phyloP scores from a whole-genome alignment of 2,888 invertebrate species.

The Gnatocerus cornutus region DNA sequence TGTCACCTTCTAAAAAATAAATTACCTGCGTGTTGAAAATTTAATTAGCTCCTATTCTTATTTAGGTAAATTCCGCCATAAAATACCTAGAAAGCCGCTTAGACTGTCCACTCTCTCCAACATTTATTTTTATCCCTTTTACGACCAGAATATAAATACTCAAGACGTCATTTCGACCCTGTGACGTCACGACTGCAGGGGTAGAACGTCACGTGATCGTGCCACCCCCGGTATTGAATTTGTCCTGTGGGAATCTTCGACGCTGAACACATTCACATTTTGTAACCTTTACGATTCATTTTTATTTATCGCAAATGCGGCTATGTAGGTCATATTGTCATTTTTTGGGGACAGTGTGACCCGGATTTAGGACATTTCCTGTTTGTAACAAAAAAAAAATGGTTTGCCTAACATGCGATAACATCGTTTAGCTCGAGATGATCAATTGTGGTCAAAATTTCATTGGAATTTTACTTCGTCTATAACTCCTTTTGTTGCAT shows the following conservation, averaged over 20 bases:
- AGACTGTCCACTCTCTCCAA: slow-evolving; percentile 1
- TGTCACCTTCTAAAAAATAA: slow-evolving; percentile 14
- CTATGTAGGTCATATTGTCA: neutral
- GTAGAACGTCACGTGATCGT: slow-evolving; percentile 38
- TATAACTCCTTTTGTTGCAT: neutral
- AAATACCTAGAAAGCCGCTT: slow-evolving; percentile 20
- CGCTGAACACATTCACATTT: slow-evolving; percentile 16
- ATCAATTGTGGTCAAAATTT: neutral
- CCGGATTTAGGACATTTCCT: too few relatives aligned
- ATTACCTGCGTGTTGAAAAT: slow-evolving; percentile 1
- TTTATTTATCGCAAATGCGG: slow-evolving; percentile 16
- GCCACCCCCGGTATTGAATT: slow-evolving; percentile 53
- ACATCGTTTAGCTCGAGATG: too few relatives aligned
- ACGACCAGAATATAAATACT: slow-evolving; percentile 2
- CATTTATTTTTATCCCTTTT: slow-evolving; percentile 15
- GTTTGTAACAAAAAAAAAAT: too few relatives aligned
- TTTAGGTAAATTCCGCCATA: slow-evolving; percentile 1
- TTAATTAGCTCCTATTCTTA: slow-evolving; percentile 9
- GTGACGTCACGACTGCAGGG: slow-evolving; percentile 55
- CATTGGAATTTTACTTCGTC: too few relatives aligned
- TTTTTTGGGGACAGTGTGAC: too few relatives aligned
- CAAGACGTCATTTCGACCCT: slow-evolving; percentile 33
- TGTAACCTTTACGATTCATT: slow-evolving; percentile 24
- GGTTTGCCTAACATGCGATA: too few relatives aligned
- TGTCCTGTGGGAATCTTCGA: slow-evolving; percentile 54